A percentile compares a stretch with the other conserved stretches of the same genome.
Evolutionary conservation across 1,140 invertebrate species (phyloP).

Genomic region (Papilio helenus): DNA sequence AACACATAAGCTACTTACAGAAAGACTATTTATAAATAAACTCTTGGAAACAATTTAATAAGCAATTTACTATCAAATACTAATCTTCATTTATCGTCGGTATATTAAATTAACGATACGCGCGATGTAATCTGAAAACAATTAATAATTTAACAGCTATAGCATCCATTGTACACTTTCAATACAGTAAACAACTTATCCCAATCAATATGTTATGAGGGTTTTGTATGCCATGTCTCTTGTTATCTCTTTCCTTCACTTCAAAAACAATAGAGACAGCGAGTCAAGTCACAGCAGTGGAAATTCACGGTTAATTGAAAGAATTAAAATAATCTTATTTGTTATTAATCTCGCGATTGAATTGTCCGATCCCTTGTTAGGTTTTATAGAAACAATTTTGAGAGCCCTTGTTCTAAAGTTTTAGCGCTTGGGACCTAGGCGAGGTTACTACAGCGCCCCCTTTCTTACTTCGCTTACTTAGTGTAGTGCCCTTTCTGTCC

Average conservation of each 20-base stretch:
- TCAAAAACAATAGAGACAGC: not conserved
- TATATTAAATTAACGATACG: constrained; percentile 10
- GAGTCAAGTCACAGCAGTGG: not conserved
- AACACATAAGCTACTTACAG: too few species aligned
- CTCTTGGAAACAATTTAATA: not conserved
- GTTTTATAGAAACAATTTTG: constrained; percentile 1
- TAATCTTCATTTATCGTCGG: not conserved
- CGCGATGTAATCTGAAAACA: constrained; percentile 4
- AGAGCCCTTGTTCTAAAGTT: not conserved
- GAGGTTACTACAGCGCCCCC: too few species aligned
- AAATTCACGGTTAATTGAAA: not conserved
- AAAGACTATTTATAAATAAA: too few species aligned
- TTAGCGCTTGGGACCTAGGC: too few species aligned
- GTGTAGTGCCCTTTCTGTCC: too few species aligned
- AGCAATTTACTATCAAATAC: not conserved
- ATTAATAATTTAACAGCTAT: constrained; percentile 17
- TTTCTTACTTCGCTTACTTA: too few species aligned
- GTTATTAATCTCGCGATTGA: constrained; percentile 36
- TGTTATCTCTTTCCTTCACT: not conserved
- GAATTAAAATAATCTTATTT: constrained; percentile 36
- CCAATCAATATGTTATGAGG: not conserved
- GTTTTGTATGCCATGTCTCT: too few species aligned
- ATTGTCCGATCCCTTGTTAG: not conserved
- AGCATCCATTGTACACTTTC: constrained; percentile 31
- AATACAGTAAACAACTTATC: constrained; percentile 11